A percentile compares a stretch with the other conserved stretches of the same genome.
Evolutionary conservation across 2,797 vertebrate species (phyloP).

Genomic region (Urosaurus nigricauda): DNA sequence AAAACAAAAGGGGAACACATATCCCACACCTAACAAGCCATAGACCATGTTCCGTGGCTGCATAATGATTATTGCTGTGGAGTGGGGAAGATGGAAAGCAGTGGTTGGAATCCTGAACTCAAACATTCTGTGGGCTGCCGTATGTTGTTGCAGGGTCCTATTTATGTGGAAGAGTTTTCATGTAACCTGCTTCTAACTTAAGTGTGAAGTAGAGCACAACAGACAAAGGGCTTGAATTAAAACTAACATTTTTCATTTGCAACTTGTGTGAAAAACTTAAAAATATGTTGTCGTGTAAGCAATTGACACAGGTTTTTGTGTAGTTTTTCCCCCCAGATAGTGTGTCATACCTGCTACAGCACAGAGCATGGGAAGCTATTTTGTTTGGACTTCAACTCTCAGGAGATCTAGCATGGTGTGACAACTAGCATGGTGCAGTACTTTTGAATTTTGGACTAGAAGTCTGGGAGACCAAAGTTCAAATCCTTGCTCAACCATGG

Average conservation of each 20-base stretch:
- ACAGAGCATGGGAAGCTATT: not conserved
- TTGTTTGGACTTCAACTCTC: no score
- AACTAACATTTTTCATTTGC: slow-evolving; percentile 49
- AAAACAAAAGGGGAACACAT: no score
- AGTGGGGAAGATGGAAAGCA: not conserved
- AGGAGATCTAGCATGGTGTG: no score
- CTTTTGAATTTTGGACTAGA: no score
- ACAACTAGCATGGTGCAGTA: no score
- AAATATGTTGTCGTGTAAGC: slow-evolving; percentile 38
- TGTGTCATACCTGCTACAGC: no score
- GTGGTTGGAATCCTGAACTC: not conserved
- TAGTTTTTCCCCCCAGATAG: slow-evolving; percentile 21
- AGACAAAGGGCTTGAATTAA: not conserved
- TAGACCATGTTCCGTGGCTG: not conserved
- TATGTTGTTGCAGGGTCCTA: not conserved
- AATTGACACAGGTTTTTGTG: not conserved
- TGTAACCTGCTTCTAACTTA: not conserved
- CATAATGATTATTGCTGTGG: not conserved
- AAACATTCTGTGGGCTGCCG: not conserved
- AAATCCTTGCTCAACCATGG: no score
- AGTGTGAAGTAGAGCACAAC: not conserved
- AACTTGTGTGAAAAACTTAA: slow-evolving; percentile 15
- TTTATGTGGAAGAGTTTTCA: not conserved
- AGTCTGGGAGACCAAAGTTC: no score
- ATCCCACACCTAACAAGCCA: no score